These are phyloP conservation scores for Mus minutoides DNA, from an alignment of 2,797 vertebrate genomes.

Conservation along the genomic window DNA sequence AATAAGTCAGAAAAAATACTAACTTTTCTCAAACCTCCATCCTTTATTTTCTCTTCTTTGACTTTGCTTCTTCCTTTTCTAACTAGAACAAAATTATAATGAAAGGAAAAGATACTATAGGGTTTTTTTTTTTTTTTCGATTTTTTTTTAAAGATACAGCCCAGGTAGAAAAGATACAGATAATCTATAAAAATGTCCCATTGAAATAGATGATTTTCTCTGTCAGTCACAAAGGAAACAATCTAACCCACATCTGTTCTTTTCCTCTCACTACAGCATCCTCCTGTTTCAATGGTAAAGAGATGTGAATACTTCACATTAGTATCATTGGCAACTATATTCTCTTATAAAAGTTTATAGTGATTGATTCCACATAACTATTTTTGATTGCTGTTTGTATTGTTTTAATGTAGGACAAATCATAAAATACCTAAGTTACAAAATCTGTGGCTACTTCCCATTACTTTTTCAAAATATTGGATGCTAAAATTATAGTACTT, in stretches of 20 bases:
- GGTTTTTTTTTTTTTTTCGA: too few relatives aligned
- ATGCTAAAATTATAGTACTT: background rate
- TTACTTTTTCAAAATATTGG: background rate
- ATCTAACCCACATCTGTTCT: background rate
- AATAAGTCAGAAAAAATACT: background rate
- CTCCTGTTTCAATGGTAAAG: too few relatives aligned
- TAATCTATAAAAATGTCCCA: background rate
- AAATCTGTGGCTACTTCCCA: background rate
- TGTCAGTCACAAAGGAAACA: background rate
- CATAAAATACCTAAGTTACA: background rate
- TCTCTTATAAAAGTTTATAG: background rate
- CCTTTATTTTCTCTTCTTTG: background rate
- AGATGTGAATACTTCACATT: background rate
- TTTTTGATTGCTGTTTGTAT: background rate
- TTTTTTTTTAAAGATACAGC: background rate
- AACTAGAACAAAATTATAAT: background rate
- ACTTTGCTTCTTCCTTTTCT: background rate
- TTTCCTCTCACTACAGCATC: background rate
- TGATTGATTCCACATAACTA: background rate
- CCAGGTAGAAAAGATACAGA: background rate
- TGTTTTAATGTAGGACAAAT: background rate
- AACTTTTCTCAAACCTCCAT: background rate
- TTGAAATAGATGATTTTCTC: background rate
- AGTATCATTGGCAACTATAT: background rate
- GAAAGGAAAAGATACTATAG: background rate